A percentile compares a stretch with the other conserved stretches of the same genome.
phyloP scores from a whole-genome alignment of 2,797 vertebrate species.

The Protosalanx chinensis region DNA sequence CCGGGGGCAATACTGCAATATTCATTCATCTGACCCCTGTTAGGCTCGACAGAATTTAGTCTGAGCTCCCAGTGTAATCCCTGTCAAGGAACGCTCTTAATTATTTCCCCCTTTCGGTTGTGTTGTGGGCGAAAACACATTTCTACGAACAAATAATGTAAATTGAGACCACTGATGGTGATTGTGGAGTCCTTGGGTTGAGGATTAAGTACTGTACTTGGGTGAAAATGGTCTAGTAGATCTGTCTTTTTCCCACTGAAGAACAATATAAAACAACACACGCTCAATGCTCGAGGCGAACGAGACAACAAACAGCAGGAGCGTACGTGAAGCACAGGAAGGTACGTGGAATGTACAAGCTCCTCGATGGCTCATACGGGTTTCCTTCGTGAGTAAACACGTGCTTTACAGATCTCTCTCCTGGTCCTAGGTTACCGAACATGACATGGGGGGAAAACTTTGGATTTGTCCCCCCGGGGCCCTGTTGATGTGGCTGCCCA shows the following conservation, averaged over 20 bases:
- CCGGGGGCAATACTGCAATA: conserved; percentile 39
- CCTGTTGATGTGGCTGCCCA: too few species aligned
- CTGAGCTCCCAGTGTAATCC: conserved; percentile 41
- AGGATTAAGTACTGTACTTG: conserved; percentile 37
- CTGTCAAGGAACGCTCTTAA: conserved; percentile 40
- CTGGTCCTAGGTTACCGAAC: too few species aligned
- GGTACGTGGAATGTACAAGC: not conserved
- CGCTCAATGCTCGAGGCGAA: not conserved
- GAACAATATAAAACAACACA: not conserved
- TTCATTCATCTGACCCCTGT: conserved; percentile 57
- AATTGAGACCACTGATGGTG: conserved; percentile 27
- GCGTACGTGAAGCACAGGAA: not conserved
- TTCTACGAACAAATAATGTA: conserved; percentile 35
- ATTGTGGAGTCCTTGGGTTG: conserved; percentile 23
- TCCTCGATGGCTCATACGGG: too few species aligned
- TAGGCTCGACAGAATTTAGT: conserved; percentile 40
- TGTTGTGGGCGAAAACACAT: conserved; percentile 26
- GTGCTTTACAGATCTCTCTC: too few species aligned
- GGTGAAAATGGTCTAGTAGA: conserved; percentile 34
- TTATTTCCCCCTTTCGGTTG: conserved; percentile 27
- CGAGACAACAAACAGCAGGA: not conserved
- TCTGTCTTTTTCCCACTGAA: not conserved
- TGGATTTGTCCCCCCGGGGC: too few species aligned
- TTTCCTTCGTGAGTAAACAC: too few species aligned
- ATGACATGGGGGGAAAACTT: too few species aligned